Evolutionary conservation across 2,113 vertebrate genomes (phyloP), one percentile per base, ranked within the genome.

Genomic region (Mus spicilegus): DNA sequence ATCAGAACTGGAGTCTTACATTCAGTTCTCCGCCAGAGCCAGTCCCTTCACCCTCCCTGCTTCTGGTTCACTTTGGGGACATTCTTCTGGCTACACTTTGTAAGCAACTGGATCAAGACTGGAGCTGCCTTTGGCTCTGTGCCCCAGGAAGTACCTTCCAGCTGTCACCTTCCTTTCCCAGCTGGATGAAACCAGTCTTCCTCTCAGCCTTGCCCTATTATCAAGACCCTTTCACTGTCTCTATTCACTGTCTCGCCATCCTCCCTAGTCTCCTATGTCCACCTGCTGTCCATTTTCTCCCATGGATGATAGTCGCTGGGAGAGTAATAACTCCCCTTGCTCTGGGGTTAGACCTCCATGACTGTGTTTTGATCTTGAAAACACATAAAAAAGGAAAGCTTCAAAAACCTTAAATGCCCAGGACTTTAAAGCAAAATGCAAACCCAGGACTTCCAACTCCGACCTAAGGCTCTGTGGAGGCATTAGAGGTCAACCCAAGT

Each of bases 321-420:
- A n/a, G 7, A 58, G 26, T 2, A 51, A 24, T 46, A 1, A 0
- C 16, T 46, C 3, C 0, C 16, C 3, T 17, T 14, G 30, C 24
- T 14, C 56, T 2, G 73, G 19, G 14, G 1, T 39, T 51, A 42
- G 61, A 46, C 56, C n/a, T 9, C 22, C n/a, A 7, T 39, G 16
- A 33, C 46, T 69, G 30, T n/a, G 13, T 22, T 46, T 42, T 88
- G 22, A 63, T 13, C 39, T 65, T 17, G 17, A 61, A 61, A 56
- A 11, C 67, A 4, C 1, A 10, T 7, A 33, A 72, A 42, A 46
- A 87, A 58, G 93, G 63, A 1, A 4, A 72, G 5, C 19, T 12
- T 82, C 46, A 13, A n/a, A 81, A 30, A 51, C 30, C 30, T 28
- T 7, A n/a, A 24, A 54, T 10, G 58, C n/a, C 56, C 58, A 33